phyloP scores from a whole-genome alignment of 2,888 invertebrate species.

The Sepioteuthis lessoniana region DNA sequence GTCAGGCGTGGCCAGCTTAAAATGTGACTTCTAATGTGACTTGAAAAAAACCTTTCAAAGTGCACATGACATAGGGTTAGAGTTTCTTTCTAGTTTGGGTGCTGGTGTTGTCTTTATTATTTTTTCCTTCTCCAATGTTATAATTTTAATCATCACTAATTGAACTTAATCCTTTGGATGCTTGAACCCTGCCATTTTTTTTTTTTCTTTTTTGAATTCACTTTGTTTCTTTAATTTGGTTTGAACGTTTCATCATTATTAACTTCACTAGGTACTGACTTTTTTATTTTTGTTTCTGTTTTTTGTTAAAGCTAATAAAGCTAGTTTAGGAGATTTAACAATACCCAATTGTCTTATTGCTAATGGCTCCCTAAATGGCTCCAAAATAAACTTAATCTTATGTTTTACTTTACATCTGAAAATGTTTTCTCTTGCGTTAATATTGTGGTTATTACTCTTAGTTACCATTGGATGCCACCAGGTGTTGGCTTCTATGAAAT shows the following conservation, averaged over 20 bases:
- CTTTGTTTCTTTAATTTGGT: not conserved
- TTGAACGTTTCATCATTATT: not conserved
- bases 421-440: no score
- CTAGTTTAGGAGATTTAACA: not conserved
- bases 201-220: not conserved
- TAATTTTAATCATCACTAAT: not conserved
- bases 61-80: not conserved
- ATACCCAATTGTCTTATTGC: not conserved
- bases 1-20: not conserved
- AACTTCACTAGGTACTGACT: not conserved
- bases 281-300: no score
- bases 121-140: not conserved
- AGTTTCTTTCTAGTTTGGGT: not conserved
- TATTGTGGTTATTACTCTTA: no score
- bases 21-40: not conserved
- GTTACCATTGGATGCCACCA: no score
- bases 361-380: no score
- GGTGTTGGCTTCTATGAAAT: no score
- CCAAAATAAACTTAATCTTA: no score
- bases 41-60: not conserved
- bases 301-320: no score
- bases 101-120: not conserved
- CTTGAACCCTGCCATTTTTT: not conserved
- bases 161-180: not conserved
- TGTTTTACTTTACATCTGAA: no score